A percentile compares a stretch with the other conserved stretches of the same genome.
These are phyloP conservation scores for Phaetusa simplex DNA, from an alignment of 2,113 vertebrate genomes.

Conservation along the genomic window DNA sequence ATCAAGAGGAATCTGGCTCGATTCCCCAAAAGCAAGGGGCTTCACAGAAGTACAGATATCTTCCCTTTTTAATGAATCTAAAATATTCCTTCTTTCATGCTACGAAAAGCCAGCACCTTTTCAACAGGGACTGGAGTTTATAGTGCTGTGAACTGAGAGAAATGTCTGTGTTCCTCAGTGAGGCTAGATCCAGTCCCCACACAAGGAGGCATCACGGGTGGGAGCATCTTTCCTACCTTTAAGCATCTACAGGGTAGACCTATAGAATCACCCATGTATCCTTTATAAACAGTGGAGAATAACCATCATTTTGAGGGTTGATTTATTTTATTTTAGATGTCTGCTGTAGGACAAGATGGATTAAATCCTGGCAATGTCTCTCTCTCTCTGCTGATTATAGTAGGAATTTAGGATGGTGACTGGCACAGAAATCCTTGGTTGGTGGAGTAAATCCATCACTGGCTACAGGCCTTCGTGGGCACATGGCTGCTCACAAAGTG, in stretches of 20 bases:
- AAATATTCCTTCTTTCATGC: not conserved
- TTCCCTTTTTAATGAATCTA: not conserved
- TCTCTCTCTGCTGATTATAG: not conserved
- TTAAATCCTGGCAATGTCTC: not conserved
- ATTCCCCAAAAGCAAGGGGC: not conserved
- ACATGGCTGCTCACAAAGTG: not conserved
- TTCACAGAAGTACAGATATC: not conserved
- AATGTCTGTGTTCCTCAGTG: not conserved
- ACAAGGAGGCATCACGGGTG: accelerated
- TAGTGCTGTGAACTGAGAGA: not conserved
- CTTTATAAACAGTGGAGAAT: not conserved
- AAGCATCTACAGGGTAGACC: not conserved
- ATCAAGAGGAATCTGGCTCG: not conserved
- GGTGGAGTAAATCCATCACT: not conserved
- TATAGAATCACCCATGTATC: not conserved
- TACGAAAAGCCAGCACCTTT: not conserved
- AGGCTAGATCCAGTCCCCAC: not conserved
- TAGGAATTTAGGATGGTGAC: not conserved
- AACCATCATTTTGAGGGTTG: not conserved
- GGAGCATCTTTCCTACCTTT: not conserved
- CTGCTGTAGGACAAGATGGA: not conserved
- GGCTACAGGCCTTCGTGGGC: not conserved
- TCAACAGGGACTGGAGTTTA: not conserved
- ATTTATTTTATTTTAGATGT: not conserved
- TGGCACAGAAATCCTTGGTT: not conserved